These are phyloP conservation scores for Montipora sp. DNA, from an alignment of 64 coral and sea anemone genomes.

Conservation along the genomic window DNA sequence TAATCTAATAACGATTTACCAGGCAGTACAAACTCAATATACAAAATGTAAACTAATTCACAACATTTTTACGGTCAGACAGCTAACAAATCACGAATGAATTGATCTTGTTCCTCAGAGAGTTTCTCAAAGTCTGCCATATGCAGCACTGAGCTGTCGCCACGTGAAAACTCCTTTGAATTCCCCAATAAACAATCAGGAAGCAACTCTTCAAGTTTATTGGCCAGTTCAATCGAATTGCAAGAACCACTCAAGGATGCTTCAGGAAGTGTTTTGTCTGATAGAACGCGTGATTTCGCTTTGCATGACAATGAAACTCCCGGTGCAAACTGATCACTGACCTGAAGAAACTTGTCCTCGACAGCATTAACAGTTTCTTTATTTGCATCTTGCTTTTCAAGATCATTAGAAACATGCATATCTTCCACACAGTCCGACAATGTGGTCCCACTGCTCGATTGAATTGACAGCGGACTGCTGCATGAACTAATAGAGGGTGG, in stretches of 20 bases:
- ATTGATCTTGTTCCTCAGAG: conserved; percentile 51
- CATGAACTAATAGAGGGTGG: conserved; percentile 83
- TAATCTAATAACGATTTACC: no score
- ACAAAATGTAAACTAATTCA: background rate
- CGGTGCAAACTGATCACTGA: background rate
- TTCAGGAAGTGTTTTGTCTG: background rate
- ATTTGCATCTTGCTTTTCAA: background rate
- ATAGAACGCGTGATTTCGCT: background rate
- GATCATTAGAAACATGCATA: background rate
- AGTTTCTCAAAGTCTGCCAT: conserved; percentile 4
- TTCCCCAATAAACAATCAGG: conserved; percentile 44
- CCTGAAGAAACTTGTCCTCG: background rate
- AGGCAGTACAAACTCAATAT: background rate
- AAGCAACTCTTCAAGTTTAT: conserved; percentile 54
- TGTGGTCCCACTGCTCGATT: background rate
- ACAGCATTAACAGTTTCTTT: background rate
- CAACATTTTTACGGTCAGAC: background rate
- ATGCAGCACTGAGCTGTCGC: background rate
- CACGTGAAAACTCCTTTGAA: background rate
- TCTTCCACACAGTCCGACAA: conserved; percentile 23
- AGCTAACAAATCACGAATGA: conserved; percentile 52
- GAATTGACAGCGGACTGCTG: background rate
- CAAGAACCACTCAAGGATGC: background rate
- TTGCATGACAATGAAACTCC: background rate
- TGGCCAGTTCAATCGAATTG: conserved; percentile 1